These are phyloP conservation scores for Epizoanthus rinbou DNA, from an alignment of 92 coral and sea anemone genomes.

Conservation along the genomic window DNA sequence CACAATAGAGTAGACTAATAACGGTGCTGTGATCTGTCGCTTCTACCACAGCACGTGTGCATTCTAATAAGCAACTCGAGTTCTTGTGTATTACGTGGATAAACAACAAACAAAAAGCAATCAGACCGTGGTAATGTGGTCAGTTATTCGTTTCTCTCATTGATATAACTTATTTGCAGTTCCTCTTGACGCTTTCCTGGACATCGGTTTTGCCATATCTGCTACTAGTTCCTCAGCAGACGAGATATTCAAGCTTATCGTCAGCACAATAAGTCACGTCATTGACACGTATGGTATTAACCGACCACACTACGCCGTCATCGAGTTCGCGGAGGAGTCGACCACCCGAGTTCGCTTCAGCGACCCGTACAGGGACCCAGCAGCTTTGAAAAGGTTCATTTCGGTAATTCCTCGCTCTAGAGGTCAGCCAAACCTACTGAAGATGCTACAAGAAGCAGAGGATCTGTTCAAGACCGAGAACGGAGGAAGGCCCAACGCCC, in stretches of 20 bases:
- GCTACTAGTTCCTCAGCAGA: slow-evolving; percentile 44
- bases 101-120: too few relatives aligned
- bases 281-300: slow-evolving; percentile 72
- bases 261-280: slow-evolving; percentile 39
- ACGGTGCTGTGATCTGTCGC: too few relatives aligned
- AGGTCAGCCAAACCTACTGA: slow-evolving; percentile 65
- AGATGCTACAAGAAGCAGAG: slow-evolving; percentile 68
- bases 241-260: slow-evolving; percentile 46
- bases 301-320: slow-evolving; percentile 75
- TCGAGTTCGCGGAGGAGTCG: slow-evolving; percentile 74
- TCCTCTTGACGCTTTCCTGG: slow-evolving; percentile 29
- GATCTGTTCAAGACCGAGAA: slow-evolving; percentile 57
- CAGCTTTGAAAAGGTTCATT: slow-evolving; percentile 56
- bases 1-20: too few relatives aligned
- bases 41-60: too few relatives aligned
- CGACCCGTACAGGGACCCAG: slow-evolving; percentile 63
- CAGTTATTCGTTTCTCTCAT: too few relatives aligned
- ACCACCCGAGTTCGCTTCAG: slow-evolving; percentile 63
- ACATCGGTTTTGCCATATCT: slow-evolving; percentile 57
- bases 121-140: background rate
- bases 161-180: slow-evolving; percentile 2
- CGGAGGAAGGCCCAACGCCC: slow-evolving; percentile 70
- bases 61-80: too few relatives aligned
- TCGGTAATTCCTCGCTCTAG: slow-evolving; percentile 55
- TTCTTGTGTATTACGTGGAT: too few relatives aligned